Conservation (phyloP, 2,113 vertebrate genomes). For the Sphaerodactylus townsendi region DNA sequence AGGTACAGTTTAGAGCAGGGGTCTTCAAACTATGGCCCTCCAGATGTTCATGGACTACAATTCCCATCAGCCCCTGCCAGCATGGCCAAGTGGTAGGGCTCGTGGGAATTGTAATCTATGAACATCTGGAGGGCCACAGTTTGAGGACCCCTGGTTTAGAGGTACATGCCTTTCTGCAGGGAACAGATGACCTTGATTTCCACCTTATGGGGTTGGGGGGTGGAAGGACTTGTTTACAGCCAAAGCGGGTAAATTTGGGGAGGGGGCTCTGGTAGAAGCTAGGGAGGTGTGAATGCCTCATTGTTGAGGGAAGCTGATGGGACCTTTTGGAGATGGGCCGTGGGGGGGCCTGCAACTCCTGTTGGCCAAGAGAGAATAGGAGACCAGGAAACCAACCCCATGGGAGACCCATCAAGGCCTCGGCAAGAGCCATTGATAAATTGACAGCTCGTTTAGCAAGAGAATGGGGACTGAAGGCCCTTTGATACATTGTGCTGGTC, state of each 20-base stretch:
- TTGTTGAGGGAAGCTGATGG: conserved; percentile 20
- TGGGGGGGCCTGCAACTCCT: background rate
- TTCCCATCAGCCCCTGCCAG: too few species aligned
- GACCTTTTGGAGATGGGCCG: conserved; percentile 20
- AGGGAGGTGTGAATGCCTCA: conserved; percentile 28
- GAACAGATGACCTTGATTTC: conserved; percentile 13
- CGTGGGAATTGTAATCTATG: too few species aligned
- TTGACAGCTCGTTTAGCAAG: conserved; percentile 26
- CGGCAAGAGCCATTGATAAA: conserved; percentile 20
- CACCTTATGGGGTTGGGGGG: background rate
- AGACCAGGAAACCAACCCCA: conserved; percentile 26
- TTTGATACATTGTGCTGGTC: conserved; percentile 35
- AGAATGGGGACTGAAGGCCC: conserved; percentile 15
- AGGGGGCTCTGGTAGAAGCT: background rate
- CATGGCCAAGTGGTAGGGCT: too few species aligned
- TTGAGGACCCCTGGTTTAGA: too few species aligned
- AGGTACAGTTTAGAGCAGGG: background rate
- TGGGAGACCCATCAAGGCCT: conserved; percentile 25
- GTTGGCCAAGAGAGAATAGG: background rate
- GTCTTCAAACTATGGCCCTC: too few species aligned
- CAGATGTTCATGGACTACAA: too few species aligned
- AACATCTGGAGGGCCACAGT: too few species aligned
- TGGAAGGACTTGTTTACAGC: conserved; percentile 15
- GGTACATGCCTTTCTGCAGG: too few species aligned
- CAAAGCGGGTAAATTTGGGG: background rate